Percentiles rank a stretch among this genome's conserved stretches.
These are phyloP conservation scores for Odontocerum albicorne DNA, from an alignment of 2,888 invertebrate species.

Conservation along the genomic window DNA sequence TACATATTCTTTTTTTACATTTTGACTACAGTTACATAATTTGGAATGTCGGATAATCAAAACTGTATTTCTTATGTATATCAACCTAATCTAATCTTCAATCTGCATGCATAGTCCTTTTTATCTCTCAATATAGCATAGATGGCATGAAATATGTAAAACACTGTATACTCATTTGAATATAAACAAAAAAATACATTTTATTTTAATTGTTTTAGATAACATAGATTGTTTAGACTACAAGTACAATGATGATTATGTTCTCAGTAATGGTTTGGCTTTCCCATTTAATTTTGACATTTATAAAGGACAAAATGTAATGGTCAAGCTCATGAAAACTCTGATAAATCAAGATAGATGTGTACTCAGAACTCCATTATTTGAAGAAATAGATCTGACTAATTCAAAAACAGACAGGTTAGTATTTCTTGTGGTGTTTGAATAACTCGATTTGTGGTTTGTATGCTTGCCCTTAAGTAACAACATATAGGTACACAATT, in stretches of 20 bases:
- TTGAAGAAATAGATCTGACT: constrained; percentile 18
- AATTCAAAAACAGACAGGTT: constrained; percentile 21
- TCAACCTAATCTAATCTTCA: no score
- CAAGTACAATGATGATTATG: constrained; percentile 12
- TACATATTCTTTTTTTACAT: no score
- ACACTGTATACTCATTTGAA: no score
- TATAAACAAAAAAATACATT: no score
- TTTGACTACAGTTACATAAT: no score
- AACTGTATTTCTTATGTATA: no score
- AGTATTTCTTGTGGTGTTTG: no score
- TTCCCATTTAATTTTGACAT: constrained; percentile 27
- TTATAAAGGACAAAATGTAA: constrained; percentile 31
- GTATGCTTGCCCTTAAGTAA: background rate
- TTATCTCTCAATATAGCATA: no score
- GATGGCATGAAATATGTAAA: no score
- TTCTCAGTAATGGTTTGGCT: constrained; percentile 27
- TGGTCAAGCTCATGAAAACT: constrained; percentile 27
- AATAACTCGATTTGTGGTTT: no score
- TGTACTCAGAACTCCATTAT: constrained; percentile 29
- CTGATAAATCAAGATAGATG: constrained; percentile 30
- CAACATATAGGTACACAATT: background rate
- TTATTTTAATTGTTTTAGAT: constrained; percentile 10
- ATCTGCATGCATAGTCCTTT: no score
- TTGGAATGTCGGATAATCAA: no score
- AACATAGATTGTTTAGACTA: background rate